phyloP scores from a whole-genome alignment of 2,797 vertebrate genomes.

The Gastrophryne carolinensis region DNA sequence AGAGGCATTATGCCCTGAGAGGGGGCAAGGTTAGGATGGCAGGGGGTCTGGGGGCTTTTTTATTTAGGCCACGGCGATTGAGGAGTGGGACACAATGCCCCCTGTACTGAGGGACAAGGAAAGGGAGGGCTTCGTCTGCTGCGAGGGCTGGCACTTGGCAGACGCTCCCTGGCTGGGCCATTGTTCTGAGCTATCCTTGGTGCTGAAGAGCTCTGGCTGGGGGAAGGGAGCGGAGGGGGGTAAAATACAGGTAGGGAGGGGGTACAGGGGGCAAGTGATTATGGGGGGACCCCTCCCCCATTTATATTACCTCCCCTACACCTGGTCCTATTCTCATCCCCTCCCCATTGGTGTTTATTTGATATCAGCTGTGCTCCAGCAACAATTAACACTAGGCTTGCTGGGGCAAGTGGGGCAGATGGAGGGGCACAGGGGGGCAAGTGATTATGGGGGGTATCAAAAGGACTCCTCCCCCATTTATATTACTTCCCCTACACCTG shows the following conservation, averaged over 20 bases:
- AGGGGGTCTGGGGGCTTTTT: no score
- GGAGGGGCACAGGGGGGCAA: not conserved
- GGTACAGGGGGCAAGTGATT: not conserved
- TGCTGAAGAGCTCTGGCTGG: conserved; percentile 75
- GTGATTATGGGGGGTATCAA: no score
- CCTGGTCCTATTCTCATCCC: no score
- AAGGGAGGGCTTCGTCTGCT: conserved; percentile 73
- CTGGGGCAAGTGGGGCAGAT: not conserved
- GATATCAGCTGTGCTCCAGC: no score
- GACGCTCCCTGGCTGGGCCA: conserved; percentile 31
- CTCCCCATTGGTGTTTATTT: no score
- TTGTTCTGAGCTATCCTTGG: conserved; percentile 80
- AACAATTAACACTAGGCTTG: not conserved
- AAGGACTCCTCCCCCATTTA: no score
- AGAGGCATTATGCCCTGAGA: not conserved
- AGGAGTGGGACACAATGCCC: no score
- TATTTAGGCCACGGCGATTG: no score
- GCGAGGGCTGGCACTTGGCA: conserved; percentile 84
- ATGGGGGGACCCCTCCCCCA: no score
- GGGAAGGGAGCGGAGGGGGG: conserved; percentile 13
- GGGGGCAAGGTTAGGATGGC: not conserved
- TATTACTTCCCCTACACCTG: no score
- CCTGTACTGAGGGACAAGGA: not conserved
- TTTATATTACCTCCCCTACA: no score
- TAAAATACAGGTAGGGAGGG: not conserved